Evolutionary conservation across 2,113 vertebrate species (phyloP).

Genomic region (Pandion haliaetus): DNA sequence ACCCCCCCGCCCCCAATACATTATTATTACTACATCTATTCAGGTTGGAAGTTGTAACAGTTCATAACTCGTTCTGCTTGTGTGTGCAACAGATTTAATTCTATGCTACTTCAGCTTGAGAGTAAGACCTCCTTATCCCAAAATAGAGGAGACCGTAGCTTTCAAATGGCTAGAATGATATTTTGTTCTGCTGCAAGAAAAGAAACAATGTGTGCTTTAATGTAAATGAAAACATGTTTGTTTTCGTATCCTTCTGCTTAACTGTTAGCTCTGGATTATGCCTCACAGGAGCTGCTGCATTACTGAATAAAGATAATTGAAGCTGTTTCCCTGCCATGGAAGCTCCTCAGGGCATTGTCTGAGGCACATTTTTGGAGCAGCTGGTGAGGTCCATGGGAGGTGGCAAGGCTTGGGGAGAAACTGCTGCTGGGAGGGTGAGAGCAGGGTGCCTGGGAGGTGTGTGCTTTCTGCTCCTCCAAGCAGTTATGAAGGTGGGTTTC

Average conservation of each 20-base stretch:
- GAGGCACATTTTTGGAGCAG: accelerated
- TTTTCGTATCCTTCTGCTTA: background rate
- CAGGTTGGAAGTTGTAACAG: background rate
- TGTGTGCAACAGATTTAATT: background rate
- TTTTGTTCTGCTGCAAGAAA: background rate
- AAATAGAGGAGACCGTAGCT: background rate
- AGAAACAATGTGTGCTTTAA: background rate
- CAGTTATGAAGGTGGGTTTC: accelerated
- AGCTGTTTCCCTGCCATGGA: accelerated
- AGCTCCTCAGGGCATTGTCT: background rate
- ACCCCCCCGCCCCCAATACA: too few species aligned
- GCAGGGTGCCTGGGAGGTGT: background rate
- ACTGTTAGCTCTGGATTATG: background rate
- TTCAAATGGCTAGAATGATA: background rate
- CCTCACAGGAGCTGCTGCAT: background rate
- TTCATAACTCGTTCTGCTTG: background rate
- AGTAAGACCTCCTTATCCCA: background rate
- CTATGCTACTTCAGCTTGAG: background rate
- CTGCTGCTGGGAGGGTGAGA: background rate
- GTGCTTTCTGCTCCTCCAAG: background rate
- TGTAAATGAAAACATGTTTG: background rate
- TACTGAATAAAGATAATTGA: background rate
- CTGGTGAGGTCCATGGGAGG: background rate
- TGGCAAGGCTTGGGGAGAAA: background rate
- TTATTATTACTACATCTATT: background rate